These are phyloP conservation scores for Stenodema calcarata DNA, from an alignment of 2,888 invertebrate genomes.

Conservation along the genomic window DNA sequence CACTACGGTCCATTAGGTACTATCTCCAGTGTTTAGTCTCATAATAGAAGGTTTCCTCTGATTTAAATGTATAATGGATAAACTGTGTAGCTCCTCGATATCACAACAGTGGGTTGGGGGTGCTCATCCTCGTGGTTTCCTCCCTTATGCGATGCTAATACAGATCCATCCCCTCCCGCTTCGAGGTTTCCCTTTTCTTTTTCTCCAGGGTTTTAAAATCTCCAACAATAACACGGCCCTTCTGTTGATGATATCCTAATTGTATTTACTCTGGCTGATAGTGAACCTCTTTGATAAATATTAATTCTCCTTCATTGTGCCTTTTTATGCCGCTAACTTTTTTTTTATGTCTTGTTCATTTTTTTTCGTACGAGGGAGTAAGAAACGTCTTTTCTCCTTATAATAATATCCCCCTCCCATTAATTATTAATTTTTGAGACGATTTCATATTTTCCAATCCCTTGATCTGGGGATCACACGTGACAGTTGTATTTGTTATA, in stretches of 20 bases:
- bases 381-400: not conserved
- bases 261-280: conserved; percentile 42
- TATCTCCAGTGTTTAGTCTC: conserved; percentile 49
- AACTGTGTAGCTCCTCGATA: conserved; percentile 46
- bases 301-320: conserved; percentile 6
- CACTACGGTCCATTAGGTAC: conserved; percentile 49
- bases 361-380: not conserved
- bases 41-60: conserved; percentile 50
- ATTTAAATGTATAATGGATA: conserved; percentile 56
- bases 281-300: conserved; percentile 37
- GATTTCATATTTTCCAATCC: no score
- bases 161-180: not conserved
- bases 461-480: no score
- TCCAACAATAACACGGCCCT: conserved; percentile 17
- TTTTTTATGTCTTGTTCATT: not conserved
- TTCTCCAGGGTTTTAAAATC: conserved; percentile 11
- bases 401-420: not conserved
- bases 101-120: conserved; percentile 41
- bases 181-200: not conserved
- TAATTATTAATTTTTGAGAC: no score
- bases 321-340: not conserved
- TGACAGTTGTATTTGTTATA: no score
- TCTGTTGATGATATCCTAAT: conserved; percentile 30
- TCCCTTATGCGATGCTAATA: conserved; percentile 23
- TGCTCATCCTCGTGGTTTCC: conserved; percentile 17